These are phyloP conservation scores for Aeoliscus strigatus DNA, from an alignment of 2,797 vertebrate species.

Conservation along the genomic window DNA sequence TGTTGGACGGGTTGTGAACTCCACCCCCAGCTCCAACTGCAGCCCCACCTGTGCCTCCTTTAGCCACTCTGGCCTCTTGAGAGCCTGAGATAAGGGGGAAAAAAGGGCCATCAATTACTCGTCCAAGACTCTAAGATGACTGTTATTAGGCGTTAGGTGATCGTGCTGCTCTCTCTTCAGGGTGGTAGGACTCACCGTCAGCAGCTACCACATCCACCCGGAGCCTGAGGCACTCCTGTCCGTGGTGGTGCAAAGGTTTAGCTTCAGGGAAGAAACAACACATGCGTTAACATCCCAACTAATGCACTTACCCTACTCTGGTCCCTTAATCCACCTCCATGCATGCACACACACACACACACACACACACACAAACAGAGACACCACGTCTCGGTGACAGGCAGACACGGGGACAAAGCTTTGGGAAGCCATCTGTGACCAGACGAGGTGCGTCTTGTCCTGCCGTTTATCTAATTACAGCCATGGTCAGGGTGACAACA, in stretches of 20 bases:
- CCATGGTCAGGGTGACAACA: slow-evolving; percentile 51
- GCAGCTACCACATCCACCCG: slow-evolving; percentile 79
- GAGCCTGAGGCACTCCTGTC: slow-evolving; percentile 83
- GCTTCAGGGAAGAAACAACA: slow-evolving; percentile 69
- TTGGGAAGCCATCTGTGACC: slow-evolving; percentile 63
- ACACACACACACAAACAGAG: no score
- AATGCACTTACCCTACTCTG: slow-evolving; percentile 59
- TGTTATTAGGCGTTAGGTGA: slow-evolving; percentile 5
- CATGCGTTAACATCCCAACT: slow-evolving; percentile 56
- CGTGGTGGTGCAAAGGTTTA: slow-evolving; percentile 86
- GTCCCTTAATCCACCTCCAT: slow-evolving; percentile 58
- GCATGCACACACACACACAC: slow-evolving; percentile 23
- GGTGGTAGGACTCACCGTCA: slow-evolving; percentile 75
- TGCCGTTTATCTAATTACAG: slow-evolving; percentile 66
- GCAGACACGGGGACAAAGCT: slow-evolving; percentile 41
- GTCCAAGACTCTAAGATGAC: neutral
- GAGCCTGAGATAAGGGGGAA: slow-evolving; percentile 65
- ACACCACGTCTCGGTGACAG: slow-evolving; percentile 39
- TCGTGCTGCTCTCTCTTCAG: neutral
- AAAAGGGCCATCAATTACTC: slow-evolving; percentile 19
- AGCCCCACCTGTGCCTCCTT: slow-evolving; percentile 52
- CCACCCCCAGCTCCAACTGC: slow-evolving; percentile 55
- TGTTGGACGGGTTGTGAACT: slow-evolving; percentile 74
- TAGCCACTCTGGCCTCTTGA: slow-evolving; percentile 72
- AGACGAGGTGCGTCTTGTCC: slow-evolving; percentile 49